A percentile compares a stretch with the other conserved stretches of the same genome.
Evolutionary conservation across 2,797 vertebrate species (phyloP).

Genomic region (Bradypodion ventrale): DNA sequence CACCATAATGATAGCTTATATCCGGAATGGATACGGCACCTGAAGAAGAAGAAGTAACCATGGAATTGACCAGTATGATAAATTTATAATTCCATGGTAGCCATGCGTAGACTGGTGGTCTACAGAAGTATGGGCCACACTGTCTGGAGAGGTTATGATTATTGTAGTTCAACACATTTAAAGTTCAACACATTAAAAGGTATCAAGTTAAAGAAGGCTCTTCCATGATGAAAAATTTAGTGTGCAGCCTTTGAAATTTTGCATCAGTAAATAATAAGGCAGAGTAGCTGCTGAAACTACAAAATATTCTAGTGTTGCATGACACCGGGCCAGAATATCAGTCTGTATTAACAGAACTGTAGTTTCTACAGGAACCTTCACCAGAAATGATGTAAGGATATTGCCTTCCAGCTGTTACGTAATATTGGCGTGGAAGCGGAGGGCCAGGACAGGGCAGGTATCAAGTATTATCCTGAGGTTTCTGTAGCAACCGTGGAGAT

Average conservation of each 20-base stretch:
- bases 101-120: neutral
- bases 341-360: neutral
- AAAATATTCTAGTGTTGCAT: neutral
- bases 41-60: too few species aligned
- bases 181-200: too few species aligned
- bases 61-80: neutral
- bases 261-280: neutral
- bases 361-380: neutral
- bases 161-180: neutral
- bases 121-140: neutral
- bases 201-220: too few species aligned
- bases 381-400: neutral
- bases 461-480: neutral
- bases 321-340: neutral
- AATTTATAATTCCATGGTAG: neutral
- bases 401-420: neutral
- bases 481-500: neutral
- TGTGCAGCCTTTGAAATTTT: neutral
- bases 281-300: neutral
- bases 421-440: neutral
- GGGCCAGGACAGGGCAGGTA: neutral
- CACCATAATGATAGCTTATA: too few species aligned
- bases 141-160: neutral
- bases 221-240: neutral
- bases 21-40: too few species aligned